phyloP scores from a whole-genome alignment of 1,140 invertebrate species.

The Pinna nobilis region DNA sequence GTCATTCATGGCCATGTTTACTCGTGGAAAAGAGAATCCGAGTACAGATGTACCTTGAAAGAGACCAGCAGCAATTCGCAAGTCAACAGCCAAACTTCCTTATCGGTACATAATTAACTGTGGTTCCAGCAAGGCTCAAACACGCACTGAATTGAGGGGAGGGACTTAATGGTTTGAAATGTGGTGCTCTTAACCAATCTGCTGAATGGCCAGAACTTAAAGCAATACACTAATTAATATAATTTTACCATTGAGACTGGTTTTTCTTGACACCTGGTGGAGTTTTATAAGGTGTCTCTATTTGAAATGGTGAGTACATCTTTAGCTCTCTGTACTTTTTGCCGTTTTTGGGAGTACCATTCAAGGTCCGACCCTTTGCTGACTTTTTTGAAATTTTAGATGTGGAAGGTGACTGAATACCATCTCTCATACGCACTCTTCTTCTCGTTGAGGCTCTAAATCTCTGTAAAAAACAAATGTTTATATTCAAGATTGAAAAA shows the following conservation, averaged over 20 bases:
- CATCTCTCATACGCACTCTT: conserved; percentile 34
- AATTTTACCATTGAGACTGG: not conserved
- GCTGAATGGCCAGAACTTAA: conserved; percentile 11
- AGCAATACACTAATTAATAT: not conserved
- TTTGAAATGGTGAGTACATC: conserved; percentile 56
- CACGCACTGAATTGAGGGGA: no score
- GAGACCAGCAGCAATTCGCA: no score
- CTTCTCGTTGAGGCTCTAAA: conserved; percentile 51
- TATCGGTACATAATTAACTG: no score
- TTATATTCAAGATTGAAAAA: not conserved
- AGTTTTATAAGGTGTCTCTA: conserved; percentile 53
- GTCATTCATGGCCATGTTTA: no score
- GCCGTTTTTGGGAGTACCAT: not conserved
- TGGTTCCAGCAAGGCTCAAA: no score
- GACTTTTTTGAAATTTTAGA: conserved; percentile 18
- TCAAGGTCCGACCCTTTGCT: conserved; percentile 5
- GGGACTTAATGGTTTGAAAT: no score
- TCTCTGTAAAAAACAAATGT: conserved; percentile 44
- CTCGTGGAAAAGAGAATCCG: no score
- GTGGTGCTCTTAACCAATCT: not conserved
- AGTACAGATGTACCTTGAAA: no score
- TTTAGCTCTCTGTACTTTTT: conserved; percentile 39
- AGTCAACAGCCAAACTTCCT: no score
- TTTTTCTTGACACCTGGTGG: conserved; percentile 29
- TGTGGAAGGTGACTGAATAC: conserved; percentile 21